phyloP scores from a whole-genome alignment of 1,140 invertebrate species.

The Anoplolepis gracilipes region DNA sequence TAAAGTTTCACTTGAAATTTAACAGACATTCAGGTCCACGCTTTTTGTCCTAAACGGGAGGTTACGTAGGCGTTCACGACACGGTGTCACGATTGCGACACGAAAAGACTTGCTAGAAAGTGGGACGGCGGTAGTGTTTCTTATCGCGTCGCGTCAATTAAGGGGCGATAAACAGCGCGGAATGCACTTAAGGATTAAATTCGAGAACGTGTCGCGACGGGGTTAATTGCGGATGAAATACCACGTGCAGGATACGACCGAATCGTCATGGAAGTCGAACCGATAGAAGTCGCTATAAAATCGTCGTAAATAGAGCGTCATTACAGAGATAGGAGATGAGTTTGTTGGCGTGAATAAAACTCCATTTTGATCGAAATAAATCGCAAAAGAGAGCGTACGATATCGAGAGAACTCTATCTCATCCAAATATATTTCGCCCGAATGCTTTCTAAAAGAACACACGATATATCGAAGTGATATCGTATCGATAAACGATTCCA shows the following conservation, averaged over 20 bases:
- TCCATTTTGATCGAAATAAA: conserved; percentile 10
- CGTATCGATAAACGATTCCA: not conserved
- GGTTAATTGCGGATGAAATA: conserved; percentile 35
- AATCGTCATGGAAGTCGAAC: not conserved
- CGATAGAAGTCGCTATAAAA: conserved; percentile 6
- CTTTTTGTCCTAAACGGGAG: not conserved
- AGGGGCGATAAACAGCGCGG: conserved; percentile 26
- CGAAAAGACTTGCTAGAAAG: conserved; percentile 11
- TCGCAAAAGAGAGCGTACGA: not conserved
- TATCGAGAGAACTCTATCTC: not conserved
- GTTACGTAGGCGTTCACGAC: conserved; percentile 25
- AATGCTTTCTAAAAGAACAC: not conserved
- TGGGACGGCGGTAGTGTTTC: conserved; percentile 25
- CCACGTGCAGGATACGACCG: not conserved
- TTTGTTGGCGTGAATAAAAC: conserved; percentile 10
- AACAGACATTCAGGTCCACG: not conserved
- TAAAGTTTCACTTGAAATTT: conserved; percentile 13
- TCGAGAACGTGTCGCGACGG: not conserved
- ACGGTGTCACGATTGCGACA: conserved; percentile 4
- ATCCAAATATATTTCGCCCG: not conserved
- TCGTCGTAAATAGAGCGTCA: not conserved
- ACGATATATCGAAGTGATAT: not conserved
- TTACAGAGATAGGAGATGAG: not conserved
- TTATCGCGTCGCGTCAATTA: conserved; percentile 34
- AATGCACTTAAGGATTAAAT: conserved; percentile 37